Conservation (phyloP, 2,797 vertebrate genomes). For the Pantherophis alleghaniensis region DNA sequence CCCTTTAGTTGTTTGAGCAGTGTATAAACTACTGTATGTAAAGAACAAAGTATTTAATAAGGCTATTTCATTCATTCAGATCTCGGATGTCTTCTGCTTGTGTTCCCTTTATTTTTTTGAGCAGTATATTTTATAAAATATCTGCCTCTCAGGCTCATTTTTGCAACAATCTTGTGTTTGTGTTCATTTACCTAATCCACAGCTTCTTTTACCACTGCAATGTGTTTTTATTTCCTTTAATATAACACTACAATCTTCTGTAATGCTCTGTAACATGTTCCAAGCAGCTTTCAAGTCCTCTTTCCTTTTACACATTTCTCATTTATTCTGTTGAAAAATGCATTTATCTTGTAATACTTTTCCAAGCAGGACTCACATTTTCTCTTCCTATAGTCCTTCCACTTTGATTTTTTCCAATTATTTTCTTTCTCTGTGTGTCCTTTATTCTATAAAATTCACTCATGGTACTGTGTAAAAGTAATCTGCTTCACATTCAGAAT, state of each 20-base stretch:
- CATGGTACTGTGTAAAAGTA: neutral
- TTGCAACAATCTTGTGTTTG: neutral
- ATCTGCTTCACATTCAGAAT: neutral
- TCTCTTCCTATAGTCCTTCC: neutral
- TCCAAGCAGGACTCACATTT: neutral
- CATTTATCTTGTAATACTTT: neutral
- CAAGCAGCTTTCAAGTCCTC: neutral
- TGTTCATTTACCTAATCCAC: neutral
- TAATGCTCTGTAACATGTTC: neutral
- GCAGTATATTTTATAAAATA: neutral
- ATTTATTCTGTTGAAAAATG: neutral
- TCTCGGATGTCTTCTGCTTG: too few species aligned
- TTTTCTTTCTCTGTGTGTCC: neutral
- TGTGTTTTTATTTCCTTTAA: neutral
- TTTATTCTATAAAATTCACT: neutral
- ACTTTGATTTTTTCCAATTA: neutral
- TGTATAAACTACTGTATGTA: too few species aligned
- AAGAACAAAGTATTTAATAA: too few species aligned
- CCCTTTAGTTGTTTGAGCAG: too few species aligned
- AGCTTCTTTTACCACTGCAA: neutral
- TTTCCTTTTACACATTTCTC: neutral
- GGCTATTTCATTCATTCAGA: too few species aligned
- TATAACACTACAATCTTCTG: neutral
- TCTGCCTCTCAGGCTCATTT: neutral
- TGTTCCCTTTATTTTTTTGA: too few species aligned